Conservation (phyloP, 2,113 vertebrate genomes). For the Sigmodon hispidus region DNA sequence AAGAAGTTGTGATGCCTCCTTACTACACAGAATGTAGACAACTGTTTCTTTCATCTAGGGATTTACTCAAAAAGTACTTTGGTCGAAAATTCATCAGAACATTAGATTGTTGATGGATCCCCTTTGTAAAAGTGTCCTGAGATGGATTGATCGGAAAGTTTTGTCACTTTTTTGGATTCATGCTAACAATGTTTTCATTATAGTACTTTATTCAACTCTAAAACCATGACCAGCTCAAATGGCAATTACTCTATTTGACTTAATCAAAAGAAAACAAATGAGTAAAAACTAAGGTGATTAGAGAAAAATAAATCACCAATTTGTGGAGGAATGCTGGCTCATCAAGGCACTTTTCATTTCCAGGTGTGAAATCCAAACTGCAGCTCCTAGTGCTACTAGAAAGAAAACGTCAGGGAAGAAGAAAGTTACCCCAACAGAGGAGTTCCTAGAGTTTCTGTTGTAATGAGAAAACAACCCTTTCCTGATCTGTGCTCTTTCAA, state of each 20-base stretch:
- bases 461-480: background rate
- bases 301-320: constrained; percentile 67
- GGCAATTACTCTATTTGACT: constrained; percentile 38
- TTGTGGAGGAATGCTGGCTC: constrained; percentile 19
- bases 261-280: constrained; percentile 69
- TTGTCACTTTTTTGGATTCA: background rate
- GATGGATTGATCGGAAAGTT: background rate
- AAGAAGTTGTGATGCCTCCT: background rate
- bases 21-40: background rate
- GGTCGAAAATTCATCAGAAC: background rate
- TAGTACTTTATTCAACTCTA: background rate
- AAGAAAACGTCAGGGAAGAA: background rate
- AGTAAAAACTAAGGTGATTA: constrained; percentile 66
- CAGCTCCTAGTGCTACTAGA: background rate
- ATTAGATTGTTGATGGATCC: background rate
- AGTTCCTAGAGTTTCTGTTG: background rate
- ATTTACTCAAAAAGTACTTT: background rate
- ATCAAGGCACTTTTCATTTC: constrained; percentile 2
- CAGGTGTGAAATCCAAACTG: constrained; percentile 40
- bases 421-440: background rate
- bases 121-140: background rate
- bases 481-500: background rate
- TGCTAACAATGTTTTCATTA: constrained; percentile 22
- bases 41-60: background rate
- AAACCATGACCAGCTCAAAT: constrained; percentile 41